Evolutionary conservation across 2,113 vertebrate species (phyloP).

Genomic region (Mystacornis crossleyi): DNA sequence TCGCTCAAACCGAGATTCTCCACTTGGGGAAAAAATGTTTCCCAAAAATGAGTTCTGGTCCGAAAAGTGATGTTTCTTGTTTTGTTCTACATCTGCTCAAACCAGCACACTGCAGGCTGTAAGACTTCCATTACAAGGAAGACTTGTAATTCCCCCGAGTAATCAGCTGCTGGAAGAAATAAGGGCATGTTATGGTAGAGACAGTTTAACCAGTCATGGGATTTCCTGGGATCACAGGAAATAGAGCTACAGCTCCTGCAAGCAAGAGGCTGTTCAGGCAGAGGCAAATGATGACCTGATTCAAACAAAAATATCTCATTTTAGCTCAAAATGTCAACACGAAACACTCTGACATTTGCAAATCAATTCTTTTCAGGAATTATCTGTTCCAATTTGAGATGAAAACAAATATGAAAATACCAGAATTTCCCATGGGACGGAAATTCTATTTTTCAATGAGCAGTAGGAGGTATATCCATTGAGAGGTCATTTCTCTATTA

Average conservation of each 20-base stretch:
- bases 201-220: neutral
- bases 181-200: neutral
- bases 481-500: neutral
- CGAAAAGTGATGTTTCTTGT: neutral
- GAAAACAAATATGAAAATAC: conserved; percentile 57
- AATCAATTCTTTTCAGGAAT: conserved; percentile 39
- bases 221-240: neutral
- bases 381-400: conserved; percentile 28
- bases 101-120: neutral
- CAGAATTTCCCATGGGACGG: conserved; percentile 34
- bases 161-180: neutral
- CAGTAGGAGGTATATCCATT: neutral
- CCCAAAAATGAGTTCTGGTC: neutral
- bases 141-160: neutral
- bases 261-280: neutral
- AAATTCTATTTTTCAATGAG: conserved; percentile 16
- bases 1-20: fast-evolving
- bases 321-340: conserved; percentile 50
- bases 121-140: neutral
- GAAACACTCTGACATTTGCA: conserved; percentile 48
- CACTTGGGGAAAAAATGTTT: neutral
- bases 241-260: neutral
- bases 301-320: conserved; percentile 29
- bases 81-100: neutral
- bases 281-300: conserved; percentile 1